phyloP scores from a whole-genome alignment of 1,140 invertebrate species.

The Drosophila pruinosa region DNA sequence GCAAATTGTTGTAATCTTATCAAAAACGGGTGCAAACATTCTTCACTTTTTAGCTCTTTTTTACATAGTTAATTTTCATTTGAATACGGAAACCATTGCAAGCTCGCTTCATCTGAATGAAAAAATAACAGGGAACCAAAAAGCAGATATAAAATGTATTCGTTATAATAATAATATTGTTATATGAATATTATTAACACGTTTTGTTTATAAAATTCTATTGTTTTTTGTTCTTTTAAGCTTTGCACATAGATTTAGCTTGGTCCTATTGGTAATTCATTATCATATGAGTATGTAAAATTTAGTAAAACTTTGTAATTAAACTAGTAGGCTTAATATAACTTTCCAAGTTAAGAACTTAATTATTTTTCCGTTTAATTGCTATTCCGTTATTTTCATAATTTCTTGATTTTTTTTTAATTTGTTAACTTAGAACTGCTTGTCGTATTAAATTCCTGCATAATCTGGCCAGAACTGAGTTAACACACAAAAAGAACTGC shows the following conservation, averaged over 20 bases:
- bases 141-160: conserved; percentile 5
- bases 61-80: conserved; percentile 54
- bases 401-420: conserved; percentile 13
- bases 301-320: conserved; percentile 66
- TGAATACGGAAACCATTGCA: conserved; percentile 71
- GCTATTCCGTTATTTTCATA: background rate
- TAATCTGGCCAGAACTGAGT: conserved; percentile 27
- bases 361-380: conserved; percentile 30
- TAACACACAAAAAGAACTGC: conserved; percentile 45
- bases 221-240: conserved; percentile 44
- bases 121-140: conserved; percentile 5
- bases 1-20: conserved; percentile 54
- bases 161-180: background rate
- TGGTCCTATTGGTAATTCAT: conserved; percentile 72
- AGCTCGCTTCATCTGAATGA: conserved; percentile 64
- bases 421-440: conserved; percentile 74
- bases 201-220: conserved; percentile 50
- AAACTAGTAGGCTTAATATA: conserved; percentile 48
- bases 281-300: conserved; percentile 27
- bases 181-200: conserved; percentile 27
- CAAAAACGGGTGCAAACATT: conserved; percentile 36
- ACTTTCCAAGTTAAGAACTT: conserved; percentile 46
- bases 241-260: conserved; percentile 58
- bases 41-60: conserved; percentile 29
- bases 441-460: conserved; percentile 44